phyloP scores from a whole-genome alignment of 2,797 vertebrate species.

The Chaetodon trifasciatus region DNA sequence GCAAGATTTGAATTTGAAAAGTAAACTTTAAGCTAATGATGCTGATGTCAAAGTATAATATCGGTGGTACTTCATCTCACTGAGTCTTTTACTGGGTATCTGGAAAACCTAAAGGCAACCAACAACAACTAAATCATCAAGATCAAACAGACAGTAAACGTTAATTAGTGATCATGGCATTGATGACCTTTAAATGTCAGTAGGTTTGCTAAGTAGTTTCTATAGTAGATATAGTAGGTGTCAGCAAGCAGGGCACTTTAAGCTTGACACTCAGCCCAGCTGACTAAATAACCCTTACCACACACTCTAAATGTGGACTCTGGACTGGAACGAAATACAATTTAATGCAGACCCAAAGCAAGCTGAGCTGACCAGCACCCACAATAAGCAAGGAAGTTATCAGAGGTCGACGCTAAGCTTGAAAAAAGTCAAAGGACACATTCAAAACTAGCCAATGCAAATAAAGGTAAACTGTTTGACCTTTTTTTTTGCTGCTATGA shows the following conservation, averaged over 20 bases:
- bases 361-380: too few relatives aligned
- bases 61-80: background rate
- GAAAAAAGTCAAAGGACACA: background rate
- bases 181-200: background rate
- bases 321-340: too few relatives aligned
- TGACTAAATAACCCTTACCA: too few relatives aligned
- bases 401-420: background rate
- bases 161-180: background rate
- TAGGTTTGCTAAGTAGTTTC: background rate
- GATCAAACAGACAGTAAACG: constrained; percentile 12
- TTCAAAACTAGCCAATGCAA: background rate
- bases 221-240: background rate
- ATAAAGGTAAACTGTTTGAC: background rate
- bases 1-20: background rate
- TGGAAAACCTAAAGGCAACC: background rate
- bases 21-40: background rate
- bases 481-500: too few relatives aligned
- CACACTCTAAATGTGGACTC: too few relatives aligned
- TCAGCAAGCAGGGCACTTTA: background rate
- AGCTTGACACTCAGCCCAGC: background rate
- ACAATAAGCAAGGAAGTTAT: too few relatives aligned
- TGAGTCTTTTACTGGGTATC: background rate
- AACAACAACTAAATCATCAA: background rate
- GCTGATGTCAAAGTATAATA: background rate
- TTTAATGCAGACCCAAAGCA: background rate